phyloP scores from a whole-genome alignment of 1,140 invertebrate species.

The Oryzaephilus surinamensis region DNA sequence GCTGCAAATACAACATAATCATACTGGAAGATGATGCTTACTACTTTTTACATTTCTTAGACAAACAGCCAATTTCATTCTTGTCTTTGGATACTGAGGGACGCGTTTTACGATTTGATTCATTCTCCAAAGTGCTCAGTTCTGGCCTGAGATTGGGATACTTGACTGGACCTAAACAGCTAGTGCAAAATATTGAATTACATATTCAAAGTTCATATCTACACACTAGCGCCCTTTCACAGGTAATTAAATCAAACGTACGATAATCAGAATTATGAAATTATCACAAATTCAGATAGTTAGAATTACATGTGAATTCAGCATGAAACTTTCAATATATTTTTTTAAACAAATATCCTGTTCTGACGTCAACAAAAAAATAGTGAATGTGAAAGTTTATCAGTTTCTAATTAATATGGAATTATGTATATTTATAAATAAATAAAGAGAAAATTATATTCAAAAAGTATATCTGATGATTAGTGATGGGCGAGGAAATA shows the following conservation, averaged over 20 bases:
- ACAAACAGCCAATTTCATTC: conserved; percentile 51
- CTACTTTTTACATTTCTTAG: conserved; percentile 62
- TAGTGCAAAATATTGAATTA: conserved; percentile 51
- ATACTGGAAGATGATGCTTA: conserved; percentile 75
- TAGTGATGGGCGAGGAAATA: too few species aligned
- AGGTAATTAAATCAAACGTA: too few species aligned
- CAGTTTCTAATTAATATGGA: too few species aligned
- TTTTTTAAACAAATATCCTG: neutral
- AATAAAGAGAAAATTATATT: neutral
- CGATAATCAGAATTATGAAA: conserved; percentile 8
- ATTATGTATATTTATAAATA: neutral
- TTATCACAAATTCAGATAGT: neutral
- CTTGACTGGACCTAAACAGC: conserved; percentile 52
- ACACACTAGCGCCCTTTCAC: conserved; percentile 61
- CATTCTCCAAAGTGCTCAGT: conserved; percentile 68
- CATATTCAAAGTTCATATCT: conserved; percentile 63
- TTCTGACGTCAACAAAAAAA: neutral
- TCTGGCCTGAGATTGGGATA: conserved; percentile 61
- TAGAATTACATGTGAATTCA: neutral
- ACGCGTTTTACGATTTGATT: conserved; percentile 66
- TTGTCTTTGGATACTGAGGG: conserved; percentile 66
- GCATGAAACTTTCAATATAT: neutral
- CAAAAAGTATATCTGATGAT: neutral
- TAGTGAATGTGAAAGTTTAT: too few species aligned
- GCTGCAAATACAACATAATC: conserved; percentile 63